Evolutionary conservation across 1,140 invertebrate genomes (phyloP), one percentile per base, ranked within the genome.

Genomic region (Drosophila suzukii): DNA sequence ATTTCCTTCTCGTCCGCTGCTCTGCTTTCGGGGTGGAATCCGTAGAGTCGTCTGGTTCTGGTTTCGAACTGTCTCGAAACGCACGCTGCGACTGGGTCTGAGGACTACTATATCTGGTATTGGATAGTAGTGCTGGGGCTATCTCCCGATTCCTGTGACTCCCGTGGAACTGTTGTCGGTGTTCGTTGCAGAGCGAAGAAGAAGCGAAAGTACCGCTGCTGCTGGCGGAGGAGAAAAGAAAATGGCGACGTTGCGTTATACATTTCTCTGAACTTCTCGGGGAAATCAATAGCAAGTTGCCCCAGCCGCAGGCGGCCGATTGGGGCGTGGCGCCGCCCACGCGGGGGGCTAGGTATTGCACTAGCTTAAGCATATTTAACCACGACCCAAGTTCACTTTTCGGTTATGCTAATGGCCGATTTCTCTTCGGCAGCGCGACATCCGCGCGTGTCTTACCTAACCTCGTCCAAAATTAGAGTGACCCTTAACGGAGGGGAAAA

Each of bases 191-290:
- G 79, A 76, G 72, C 68, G 78, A 91, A 89, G 59, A 50, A 51
- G 79, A 90, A 86, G 88, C 90, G 62, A 76, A 70, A 85, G 72
- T 83, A 39, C 76, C 86, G 83, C 84, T 91, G 83, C 83, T 91
- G 81, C 89, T 91, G 75, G 89, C 85, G 60, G 82, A 75, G 74
- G 77, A 91, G 76, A 91, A 91, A 91, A 91, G 81, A 91, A 91
- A 91, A 91, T 91, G 90, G 90, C 90, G 90, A 75, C 86, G 61
- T 85, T 77, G 71, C 62, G 90, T 90, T 90, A 84, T 75, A 88
- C 73, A 66, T 80, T 85, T 78, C 72, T 86, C 75, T 27, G 78
- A 54, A 59, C 50, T 53, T 4, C 24, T 30, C 78, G 75, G 79
- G 75, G 84, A 91, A 91, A 91, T 90, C 83, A 91, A 85, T 82